Base-by-base conservation (phyloP, 2,113 vertebrate genomes). In the Sardina pilchardus region DNA sequence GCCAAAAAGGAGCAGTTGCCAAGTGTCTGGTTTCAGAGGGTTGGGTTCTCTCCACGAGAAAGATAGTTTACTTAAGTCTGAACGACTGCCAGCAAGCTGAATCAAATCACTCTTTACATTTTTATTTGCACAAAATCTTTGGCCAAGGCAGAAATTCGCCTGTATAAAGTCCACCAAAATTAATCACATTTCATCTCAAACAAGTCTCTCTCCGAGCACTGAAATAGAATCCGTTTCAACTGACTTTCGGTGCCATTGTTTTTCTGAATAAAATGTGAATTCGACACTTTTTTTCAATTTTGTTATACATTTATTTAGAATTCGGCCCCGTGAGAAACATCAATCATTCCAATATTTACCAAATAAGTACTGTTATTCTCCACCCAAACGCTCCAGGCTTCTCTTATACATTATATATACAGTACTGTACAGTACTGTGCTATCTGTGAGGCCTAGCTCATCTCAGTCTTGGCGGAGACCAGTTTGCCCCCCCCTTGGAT, bases 141-240 rank as follows among this genome's bases (percentile, higher is more conserved):
- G 16, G 30, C 17, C 75, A 42, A 36, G 44, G 48, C 26, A 63
- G 59, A 48, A 71, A 16, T 42, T 26, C 42, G 42, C 8, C 80
- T 42, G 36, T 26, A 83, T 42, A 36, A 36, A 45, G 56, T 82
- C 39, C 21, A 82, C n/a, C 81, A 83, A 82, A 82, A 88, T 78
- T 82, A 84, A 88, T 85, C 67, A 63, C 42, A 83, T 85, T 88
- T 85, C 67, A 81, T 82, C 82, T 56, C 63, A 71, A 80, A 82
- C 53, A 75, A 75, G n/a, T 19, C 30, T 84, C 30, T 67, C n/a
- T 34, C 12, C 6, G 81, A 78, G 19, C 80, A 59, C 34, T n/a
- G 16, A 16, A 78, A 43, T 21, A 43, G 81, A 83, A 81, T 82
- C 82, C 71, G 81, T 45, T 78, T 83, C 83, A 63, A 89, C 39